Evolutionary conservation across 2,797 vertebrate species (phyloP).

Genomic region (Thaleichthys pacificus): DNA sequence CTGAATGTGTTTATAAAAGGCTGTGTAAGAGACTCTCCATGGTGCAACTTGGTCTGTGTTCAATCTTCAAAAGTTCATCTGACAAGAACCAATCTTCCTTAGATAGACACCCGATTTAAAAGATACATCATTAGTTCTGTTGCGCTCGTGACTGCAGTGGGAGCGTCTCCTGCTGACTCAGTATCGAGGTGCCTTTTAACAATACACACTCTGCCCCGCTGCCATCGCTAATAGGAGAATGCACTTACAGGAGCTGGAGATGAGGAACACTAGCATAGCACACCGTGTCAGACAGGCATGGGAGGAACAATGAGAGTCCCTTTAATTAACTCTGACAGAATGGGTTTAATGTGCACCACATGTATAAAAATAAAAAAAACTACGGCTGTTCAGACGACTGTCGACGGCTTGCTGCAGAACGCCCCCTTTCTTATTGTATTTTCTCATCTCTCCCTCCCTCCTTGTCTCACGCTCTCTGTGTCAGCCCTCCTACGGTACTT

Average conservation of each 20-base stretch:
- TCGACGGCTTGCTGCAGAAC: neutral
- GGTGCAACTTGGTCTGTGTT: too few relatives aligned
- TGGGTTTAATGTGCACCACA: constrained; percentile 28
- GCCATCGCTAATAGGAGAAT: neutral
- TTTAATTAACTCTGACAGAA: constrained; percentile 38
- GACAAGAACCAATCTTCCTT: neutral
- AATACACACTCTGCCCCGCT: neutral
- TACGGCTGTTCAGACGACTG: neutral
- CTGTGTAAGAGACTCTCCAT: too few relatives aligned
- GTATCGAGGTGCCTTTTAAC: neutral
- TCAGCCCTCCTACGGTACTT: neutral
- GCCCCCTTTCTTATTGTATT: neutral
- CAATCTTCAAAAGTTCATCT: too few relatives aligned
- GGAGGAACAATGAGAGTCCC: constrained; percentile 11
- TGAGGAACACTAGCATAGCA: neutral
- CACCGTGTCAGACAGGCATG: neutral
- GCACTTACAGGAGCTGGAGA: neutral
- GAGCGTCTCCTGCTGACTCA: neutral
- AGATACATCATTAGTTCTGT: neutral
- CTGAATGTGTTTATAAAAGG: too few relatives aligned
- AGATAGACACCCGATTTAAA: neutral
- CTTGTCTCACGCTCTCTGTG: neutral
- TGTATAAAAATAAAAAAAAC: constrained; percentile 12
- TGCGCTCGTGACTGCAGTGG: neutral
- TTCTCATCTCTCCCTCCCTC: neutral